Evolutionary conservation across 2,888 invertebrate genomes (phyloP).

Genomic region (Drosophila conformis): DNA sequence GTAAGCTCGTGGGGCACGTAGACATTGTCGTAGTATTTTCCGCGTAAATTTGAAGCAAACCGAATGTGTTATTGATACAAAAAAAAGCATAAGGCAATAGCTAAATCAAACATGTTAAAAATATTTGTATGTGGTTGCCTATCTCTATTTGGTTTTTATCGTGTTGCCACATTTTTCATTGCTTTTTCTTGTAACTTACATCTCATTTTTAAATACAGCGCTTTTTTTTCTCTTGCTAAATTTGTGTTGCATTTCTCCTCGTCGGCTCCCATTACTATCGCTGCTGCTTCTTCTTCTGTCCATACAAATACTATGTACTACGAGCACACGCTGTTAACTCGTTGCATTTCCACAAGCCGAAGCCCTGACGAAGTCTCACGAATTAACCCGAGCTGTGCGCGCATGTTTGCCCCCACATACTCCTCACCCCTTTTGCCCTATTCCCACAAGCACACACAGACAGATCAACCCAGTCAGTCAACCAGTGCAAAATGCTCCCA

Average conservation of each 20-base stretch:
- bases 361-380: constrained; percentile 55
- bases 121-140: constrained; percentile 29
- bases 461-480: constrained; percentile 42
- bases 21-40: constrained; percentile 73
- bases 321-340: constrained; percentile 60
- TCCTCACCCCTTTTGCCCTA: constrained; percentile 5
- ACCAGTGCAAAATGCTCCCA: constrained; percentile 60
- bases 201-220: constrained; percentile 50
- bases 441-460: constrained; percentile 12
- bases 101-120: constrained; percentile 31
- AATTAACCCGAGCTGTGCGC: constrained; percentile 67
- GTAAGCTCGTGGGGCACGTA: constrained; percentile 64
- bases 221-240: constrained; percentile 46
- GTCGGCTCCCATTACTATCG: constrained; percentile 61
- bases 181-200: constrained; percentile 21
- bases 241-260: constrained; percentile 45
- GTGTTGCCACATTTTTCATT: constrained; percentile 40
- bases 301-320: constrained; percentile 73
- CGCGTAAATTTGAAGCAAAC: constrained; percentile 78
- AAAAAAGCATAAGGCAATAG: constrained; percentile 2
- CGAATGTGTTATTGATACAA: constrained; percentile 65
- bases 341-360: constrained; percentile 62
- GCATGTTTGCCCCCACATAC: constrained; percentile 61
- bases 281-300: constrained; percentile 56
- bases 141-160: constrained; percentile 40